Conservation (phyloP, 1,140 invertebrate species). For the Rhizoglyphus robini region DNA sequence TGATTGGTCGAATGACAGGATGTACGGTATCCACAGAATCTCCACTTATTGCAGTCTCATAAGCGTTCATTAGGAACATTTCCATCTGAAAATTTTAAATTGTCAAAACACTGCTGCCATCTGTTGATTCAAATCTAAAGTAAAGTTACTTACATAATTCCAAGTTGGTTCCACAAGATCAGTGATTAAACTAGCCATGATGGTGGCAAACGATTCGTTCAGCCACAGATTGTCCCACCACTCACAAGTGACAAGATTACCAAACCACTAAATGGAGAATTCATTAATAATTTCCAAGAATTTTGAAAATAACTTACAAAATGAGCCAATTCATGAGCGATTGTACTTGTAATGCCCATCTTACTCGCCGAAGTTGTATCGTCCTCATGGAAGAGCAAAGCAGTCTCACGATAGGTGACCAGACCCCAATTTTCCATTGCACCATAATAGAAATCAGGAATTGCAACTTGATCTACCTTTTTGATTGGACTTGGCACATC, state of each 20-base stretch:
- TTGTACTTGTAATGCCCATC: constrained; percentile 30
- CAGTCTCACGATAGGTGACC: constrained; percentile 50
- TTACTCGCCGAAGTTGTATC: constrained; percentile 11
- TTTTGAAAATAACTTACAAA: no score
- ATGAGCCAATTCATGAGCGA: constrained; percentile 23
- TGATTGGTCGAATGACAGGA: background rate
- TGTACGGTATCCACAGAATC: constrained; percentile 2
- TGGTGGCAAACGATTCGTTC: constrained; percentile 74
- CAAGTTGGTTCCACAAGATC: constrained; percentile 47
- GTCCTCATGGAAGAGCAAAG: constrained; percentile 11
- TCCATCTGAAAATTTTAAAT: background rate
- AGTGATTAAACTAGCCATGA: constrained; percentile 60
- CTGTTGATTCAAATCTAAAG: no score
- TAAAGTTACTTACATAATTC: background rate
- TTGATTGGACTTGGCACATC: constrained; percentile 68
- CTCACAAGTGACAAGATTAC: constrained; percentile 54
- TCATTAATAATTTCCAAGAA: background rate
- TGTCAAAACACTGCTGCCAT: no score
- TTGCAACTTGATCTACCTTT: constrained; percentile 66
- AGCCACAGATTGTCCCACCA: constrained; percentile 89
- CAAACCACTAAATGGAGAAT: constrained; percentile 45
- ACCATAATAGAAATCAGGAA: constrained; percentile 72
- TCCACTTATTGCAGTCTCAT: background rate
- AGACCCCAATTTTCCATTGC: constrained; percentile 85
- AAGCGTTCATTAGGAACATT: background rate